A percentile compares a stretch with the other conserved stretches of the same genome.
Evolutionary conservation across 2,888 invertebrate species (phyloP).

Genomic region (Tryphoninae sp.): DNA sequence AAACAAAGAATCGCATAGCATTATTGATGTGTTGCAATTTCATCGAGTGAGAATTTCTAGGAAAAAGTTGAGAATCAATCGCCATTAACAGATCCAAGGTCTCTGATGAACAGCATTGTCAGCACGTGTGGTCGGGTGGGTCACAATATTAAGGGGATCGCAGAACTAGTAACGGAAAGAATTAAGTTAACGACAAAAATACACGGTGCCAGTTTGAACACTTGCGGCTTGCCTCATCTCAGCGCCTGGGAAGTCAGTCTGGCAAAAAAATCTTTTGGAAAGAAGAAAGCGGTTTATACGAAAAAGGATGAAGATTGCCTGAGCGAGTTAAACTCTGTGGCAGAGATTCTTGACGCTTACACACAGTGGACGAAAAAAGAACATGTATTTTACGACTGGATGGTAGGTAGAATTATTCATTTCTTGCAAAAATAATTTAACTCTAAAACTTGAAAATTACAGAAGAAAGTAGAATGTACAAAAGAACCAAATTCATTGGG

Average conservation of each 20-base stretch:
- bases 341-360: conserved; percentile 67
- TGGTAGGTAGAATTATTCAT: conserved; percentile 62
- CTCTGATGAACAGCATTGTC: conserved; percentile 66
- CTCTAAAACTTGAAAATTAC: background rate
- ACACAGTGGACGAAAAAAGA: conserved; percentile 68
- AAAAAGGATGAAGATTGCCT: conserved; percentile 60
- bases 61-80: conserved; percentile 30
- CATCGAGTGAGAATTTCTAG: conserved; percentile 1
- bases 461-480: conserved; percentile 2
- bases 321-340: conserved; percentile 64
- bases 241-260: conserved; percentile 68
- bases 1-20: conserved; percentile 2
- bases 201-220: conserved; percentile 69
- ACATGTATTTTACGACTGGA: conserved; percentile 72
- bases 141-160: conserved; percentile 71
- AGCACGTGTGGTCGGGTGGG: conserved; percentile 67
- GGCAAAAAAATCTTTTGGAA: conserved; percentile 65
- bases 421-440: background rate
- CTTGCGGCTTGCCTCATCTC: conserved; percentile 69
- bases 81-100: background rate
- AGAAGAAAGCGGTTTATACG: conserved; percentile 19
- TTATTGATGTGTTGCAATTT: conserved; percentile 6
- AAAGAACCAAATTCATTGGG: background rate
- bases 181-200: conserved; percentile 68
- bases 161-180: conserved; percentile 69